These are phyloP conservation scores for Limosa lapponica DNA, from an alignment of 2,797 vertebrate genomes.

Conservation along the genomic window DNA sequence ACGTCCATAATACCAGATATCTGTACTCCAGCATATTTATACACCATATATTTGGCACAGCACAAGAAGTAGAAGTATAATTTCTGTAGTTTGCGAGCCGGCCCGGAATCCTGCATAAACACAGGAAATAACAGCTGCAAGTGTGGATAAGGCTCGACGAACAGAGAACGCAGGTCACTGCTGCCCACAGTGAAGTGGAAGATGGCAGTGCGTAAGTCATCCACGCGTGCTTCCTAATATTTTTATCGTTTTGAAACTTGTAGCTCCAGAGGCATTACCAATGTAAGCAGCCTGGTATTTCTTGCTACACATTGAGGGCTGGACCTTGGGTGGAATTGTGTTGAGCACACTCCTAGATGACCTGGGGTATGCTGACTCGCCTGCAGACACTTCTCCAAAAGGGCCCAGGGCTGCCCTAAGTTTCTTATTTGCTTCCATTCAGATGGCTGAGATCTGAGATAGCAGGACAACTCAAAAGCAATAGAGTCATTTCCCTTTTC, in stretches of 20 bases:
- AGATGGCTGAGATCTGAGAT: background rate
- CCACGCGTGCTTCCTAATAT: accelerated
- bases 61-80: background rate
- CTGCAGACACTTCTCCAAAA: background rate
- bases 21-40: background rate
- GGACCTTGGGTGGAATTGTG: background rate
- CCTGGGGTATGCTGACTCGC: accelerated
- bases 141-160: accelerated
- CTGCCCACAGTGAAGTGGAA: background rate
- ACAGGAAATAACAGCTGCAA: background rate
- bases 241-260: background rate
- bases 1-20: accelerated
- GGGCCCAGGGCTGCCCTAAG: background rate
- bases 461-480: background rate
- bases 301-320: background rate
- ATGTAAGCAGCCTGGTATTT: background rate
- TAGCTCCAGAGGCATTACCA: background rate
- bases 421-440: background rate
- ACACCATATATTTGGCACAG: background rate
- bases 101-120: background rate
- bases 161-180: background rate
- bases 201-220: background rate
- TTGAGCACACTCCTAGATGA: accelerated
- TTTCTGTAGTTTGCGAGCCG: background rate
- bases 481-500: background rate